Base-by-base conservation (phyloP, 2,797 vertebrate species). In the Trematomus bernacchii region DNA sequence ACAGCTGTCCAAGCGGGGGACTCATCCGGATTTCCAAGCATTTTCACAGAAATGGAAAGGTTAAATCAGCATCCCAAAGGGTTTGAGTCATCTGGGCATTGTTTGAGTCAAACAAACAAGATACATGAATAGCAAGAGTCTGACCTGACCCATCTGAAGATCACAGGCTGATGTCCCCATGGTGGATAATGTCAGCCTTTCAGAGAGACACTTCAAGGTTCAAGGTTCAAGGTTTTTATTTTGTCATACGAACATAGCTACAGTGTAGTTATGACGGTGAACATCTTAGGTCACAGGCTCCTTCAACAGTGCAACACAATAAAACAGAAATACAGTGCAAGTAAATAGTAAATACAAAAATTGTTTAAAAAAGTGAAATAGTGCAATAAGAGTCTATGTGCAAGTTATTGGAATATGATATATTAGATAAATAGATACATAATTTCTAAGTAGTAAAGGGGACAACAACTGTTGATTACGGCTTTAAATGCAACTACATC, bases 1-100 rank as follows among this genome's bases (percentile, higher is more conserved):
- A 18, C 6, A 0, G 30, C 33, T 57, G 23, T 68, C 59, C 47
- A 18, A 64, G 47, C 40, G 11, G 5, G 3, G 27, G 13, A 66
- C 59, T 46, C 67, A 46, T 30, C 15, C 0, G 5, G 59, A 73
- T 77, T 69, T 54, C 16, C 15, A 47, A 53, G 18, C 9, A 7
- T 54, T 66, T 47, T 61, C 48, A 69, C 53, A 65, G 44, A 13
- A 0, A n/a, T 18, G 50, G 30, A 58, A 65, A 67, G 60, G 62
- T 62, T 47, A 69, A 27, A 64, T 72, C 58, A 19, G 7, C 48
- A 19, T 66, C 72, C 14, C 13, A 33, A 23, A 55, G 14, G 55
- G 30, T 37, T 12, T 33, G 10, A 55, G 46, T 66, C 27, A 21
- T 23, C 4, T 8, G 11, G 14, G 42, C 21, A 16, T 37, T 37